Conservation (phyloP, 2,888 invertebrate species). For the Drosophila trichaetosa region DNA sequence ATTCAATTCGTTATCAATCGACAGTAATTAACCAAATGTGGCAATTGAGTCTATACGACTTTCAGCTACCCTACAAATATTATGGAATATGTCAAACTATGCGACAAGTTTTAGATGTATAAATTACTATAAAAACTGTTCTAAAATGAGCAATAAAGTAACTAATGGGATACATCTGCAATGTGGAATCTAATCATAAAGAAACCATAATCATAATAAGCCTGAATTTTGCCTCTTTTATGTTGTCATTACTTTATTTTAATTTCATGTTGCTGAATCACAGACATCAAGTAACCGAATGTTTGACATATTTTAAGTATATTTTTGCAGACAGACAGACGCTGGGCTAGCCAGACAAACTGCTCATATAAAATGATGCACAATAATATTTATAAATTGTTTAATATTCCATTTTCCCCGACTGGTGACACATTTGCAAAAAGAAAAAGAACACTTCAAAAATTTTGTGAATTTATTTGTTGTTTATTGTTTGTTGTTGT, state of each 20-base stretch:
- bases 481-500: conserved; percentile 5
- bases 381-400: neutral
- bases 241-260: neutral
- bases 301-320: neutral
- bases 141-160: neutral
- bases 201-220: neutral
- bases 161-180: neutral
- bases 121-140: neutral
- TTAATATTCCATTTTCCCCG: neutral
- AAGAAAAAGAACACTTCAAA: neutral
- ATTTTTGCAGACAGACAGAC: neutral
- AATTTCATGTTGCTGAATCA: neutral
- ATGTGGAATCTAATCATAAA: neutral
- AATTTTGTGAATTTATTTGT: neutral
- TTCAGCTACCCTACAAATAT: neutral
- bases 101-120: neutral
- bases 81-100: neutral
- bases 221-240: neutral
- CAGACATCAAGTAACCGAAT: neutral
- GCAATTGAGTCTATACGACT: neutral
- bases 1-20: conserved; percentile 39
- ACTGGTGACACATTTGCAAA: conserved; percentile 42
- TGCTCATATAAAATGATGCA: neutral
- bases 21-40: conserved; percentile 12
- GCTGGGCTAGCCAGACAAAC: neutral